Evolutionary conservation across 2,113 vertebrate genomes (phyloP), one percentile per base, ranked within the genome.

Genomic region (Lutjanus erythropterus): DNA sequence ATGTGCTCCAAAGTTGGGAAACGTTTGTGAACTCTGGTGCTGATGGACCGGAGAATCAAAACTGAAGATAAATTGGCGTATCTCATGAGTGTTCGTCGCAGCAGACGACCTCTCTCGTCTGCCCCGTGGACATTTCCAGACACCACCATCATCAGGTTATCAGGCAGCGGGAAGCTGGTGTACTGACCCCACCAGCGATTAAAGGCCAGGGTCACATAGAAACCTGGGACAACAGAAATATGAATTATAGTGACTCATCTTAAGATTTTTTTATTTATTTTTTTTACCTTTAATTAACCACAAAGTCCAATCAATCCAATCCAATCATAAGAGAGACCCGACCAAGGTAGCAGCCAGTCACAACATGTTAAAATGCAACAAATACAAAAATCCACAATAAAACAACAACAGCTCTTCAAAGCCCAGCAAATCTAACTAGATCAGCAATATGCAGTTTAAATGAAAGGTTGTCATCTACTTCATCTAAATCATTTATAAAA

Each of bases 161-260:
- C 96, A 0, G 97, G 97, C 88, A 99, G 93, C 0, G 96, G 97
- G 86, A 97, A 98, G 89, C 95, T 97, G 33, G 95, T 97, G 89
- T 97, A 98, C 86, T 98, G 97, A 50, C 94, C 96, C 97, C 97
- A 97, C 97, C 97, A 98, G 2, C 96, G 94, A 66, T 97, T 96
- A 80, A 97, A 96, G 0, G 97, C 95, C 88, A 96, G 84, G 1
- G 94, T 96, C 64, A 97, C 95, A 0, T 99, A 97, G 90, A 98
- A 99, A 60, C 97, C 97, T 97, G 52, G 27, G 2, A 59, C 18
- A 50, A 27, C 2, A 47, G 31, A 21, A 37, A 42, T 0, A 1
- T 5, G 0, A 47, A 21, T 19, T 3, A 61, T n/a, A 10, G 12
- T n/a, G 6, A 44, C 25, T 18, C 1, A 16, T 65, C 18, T 29